Evolutionary conservation across 2,888 invertebrate genomes (phyloP), one percentile per base, ranked within the genome.

Genomic region (Pantelozetes paolii): DNA sequence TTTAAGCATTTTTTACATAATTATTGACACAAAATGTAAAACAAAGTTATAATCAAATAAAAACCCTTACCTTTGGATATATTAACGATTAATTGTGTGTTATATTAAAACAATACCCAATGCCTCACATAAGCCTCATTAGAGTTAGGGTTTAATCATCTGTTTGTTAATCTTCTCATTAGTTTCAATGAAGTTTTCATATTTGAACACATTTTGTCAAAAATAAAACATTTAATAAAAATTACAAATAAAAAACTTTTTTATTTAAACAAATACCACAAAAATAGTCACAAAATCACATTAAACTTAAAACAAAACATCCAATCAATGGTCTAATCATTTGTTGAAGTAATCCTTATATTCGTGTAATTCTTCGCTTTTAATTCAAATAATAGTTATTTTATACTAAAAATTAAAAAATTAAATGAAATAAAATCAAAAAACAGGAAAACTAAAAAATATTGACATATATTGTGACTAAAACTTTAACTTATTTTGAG

Each of bases 1-100:
- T n/a, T n/a, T n/a, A n/a, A n/a, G n/a, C n/a, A n/a, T n/a, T n/a
- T n/a, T n/a, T 45, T 45, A 13, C 18, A 45, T 13, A 45, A 15
- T 15, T 15, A 45, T 45, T 15, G 15, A 45, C 15, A 45, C n/a
- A 45, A 15, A 45, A 45, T 15, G 15, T 2, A 18, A 45, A 45
- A 45, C 2, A 23, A 57, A 57, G 30, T 5, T 50, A 20, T 2
- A 57, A 57, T 30, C 13, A 30, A 15, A 57, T 30, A 13, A 57
- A 15, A 57, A 57, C 13, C 57, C 57, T 57, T 57, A 57, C 57
- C 57, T 57, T 30, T 30, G 57, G 18, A 13, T 45, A 45, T 15
- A 11, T 45, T 2, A 15, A 45, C 18, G 18, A 45, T 45, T 11
- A 8, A 45, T 2, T 45, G 45, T 15, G 11, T 45, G 45, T 11